These are phyloP conservation scores for Mythimna ferrago DNA, from an alignment of 2,888 invertebrate species.

Conservation along the genomic window DNA sequence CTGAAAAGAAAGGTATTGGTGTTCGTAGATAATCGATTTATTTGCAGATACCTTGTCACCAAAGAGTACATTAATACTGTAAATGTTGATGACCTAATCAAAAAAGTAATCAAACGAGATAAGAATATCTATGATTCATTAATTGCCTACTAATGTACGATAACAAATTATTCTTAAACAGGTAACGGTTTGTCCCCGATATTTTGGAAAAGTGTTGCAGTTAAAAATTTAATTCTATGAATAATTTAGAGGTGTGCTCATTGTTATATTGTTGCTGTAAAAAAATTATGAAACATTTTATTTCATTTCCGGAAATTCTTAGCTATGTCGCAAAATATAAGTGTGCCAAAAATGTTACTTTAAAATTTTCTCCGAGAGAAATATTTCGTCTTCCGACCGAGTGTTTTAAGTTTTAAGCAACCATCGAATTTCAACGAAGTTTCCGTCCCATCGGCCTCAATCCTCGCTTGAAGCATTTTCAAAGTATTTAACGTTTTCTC, in stretches of 20 bases:
- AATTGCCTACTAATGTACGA: slow-evolving; percentile 12
- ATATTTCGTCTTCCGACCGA: slow-evolving; percentile 47
- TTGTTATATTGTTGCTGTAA: not conserved
- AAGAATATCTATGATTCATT: slow-evolving; percentile 20
- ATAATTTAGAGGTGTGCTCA: not conserved
- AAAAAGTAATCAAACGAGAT: slow-evolving; percentile 12
- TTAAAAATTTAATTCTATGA: not conserved
- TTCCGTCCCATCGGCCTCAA: slow-evolving; percentile 65
- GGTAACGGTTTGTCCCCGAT: not conserved
- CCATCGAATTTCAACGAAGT: slow-evolving; percentile 71
- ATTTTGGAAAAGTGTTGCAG: not conserved
- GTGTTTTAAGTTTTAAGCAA: slow-evolving; percentile 68
- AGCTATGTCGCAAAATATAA: slow-evolving; percentile 25
- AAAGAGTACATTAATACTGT: slow-evolving; percentile 1
- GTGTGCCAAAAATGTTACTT: slow-evolving; percentile 25
- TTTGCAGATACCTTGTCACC: not conserved
- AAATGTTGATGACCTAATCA: slow-evolving; percentile 29
- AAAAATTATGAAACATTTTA: not conserved
- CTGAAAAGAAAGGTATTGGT: not conserved
- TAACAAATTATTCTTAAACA: not conserved
- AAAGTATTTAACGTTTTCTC: slow-evolving; percentile 59
- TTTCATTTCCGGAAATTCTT: slow-evolving; percentile 5
- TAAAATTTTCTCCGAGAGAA: slow-evolving; percentile 31
- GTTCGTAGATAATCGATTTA: slow-evolving; percentile 1
- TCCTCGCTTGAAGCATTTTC: slow-evolving; percentile 61